These are phyloP conservation scores for Mesocentrotus franciscanus DNA, from an alignment of 53 echinoderm and acorn worm genomes.

Conservation along the genomic window DNA sequence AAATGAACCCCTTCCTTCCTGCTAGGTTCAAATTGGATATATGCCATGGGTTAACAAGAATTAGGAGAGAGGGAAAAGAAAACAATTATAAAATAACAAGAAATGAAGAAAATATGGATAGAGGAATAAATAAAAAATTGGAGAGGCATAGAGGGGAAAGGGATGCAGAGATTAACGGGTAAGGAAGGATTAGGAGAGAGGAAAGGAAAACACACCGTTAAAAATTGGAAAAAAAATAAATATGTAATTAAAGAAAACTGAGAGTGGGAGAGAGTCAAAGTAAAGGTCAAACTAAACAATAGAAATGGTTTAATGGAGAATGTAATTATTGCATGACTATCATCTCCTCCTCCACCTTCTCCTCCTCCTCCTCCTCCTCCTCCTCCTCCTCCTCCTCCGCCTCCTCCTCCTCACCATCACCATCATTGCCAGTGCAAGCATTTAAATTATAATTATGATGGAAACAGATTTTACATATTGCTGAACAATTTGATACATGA, in stretches of 20 bases:
- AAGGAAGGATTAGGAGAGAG: neutral
- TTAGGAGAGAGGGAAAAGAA: neutral
- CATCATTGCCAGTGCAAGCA: too few species aligned
- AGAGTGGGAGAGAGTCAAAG: neutral
- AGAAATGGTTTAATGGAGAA: too few species aligned
- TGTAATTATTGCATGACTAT: too few species aligned
- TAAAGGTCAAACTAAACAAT: neutral
- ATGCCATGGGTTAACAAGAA: constrained; percentile 21
- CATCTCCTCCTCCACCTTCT: too few species aligned
- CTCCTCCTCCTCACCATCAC: too few species aligned
- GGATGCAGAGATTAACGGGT: neutral
- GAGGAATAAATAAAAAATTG: neutral
- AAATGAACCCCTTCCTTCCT: constrained; percentile 54
- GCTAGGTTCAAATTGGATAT: constrained; percentile 20
- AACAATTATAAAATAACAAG: neutral
- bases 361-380: too few species aligned
- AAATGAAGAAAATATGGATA: neutral
- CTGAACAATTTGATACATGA: neutral
- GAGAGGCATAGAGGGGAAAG: neutral
- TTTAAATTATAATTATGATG: too few species aligned
- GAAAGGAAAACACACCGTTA: neutral
- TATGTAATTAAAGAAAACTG: neutral
- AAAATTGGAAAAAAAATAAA: neutral
- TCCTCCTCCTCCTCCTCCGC: too few species aligned
- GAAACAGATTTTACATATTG: too few species aligned